Evolutionary conservation across 1,140 invertebrate species (phyloP).

Genomic region (Proales similis): DNA sequence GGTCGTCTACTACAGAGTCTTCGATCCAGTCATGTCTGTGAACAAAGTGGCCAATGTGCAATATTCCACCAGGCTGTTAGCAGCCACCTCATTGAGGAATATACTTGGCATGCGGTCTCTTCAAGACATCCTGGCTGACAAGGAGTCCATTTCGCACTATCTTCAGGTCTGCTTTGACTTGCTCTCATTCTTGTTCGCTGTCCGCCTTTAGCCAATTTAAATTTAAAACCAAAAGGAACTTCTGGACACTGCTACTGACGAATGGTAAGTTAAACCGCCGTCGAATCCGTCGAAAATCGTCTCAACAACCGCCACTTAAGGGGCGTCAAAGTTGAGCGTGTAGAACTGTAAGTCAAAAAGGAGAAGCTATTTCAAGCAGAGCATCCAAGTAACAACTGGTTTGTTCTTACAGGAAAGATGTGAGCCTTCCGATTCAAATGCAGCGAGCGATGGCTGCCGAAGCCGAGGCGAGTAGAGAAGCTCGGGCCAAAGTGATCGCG

Average conservation of each 20-base stretch:
- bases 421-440: slow-evolving; percentile 43
- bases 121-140: slow-evolving; percentile 38
- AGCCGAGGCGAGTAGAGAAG: slow-evolving; percentile 47
- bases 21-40: slow-evolving; percentile 19
- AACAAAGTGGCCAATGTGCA: slow-evolving; percentile 39
- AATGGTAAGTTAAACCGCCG: too few relatives aligned
- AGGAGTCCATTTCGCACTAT: slow-evolving; percentile 34
- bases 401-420: slow-evolving; percentile 40
- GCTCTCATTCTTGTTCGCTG: background rate
- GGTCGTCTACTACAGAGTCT: slow-evolving; percentile 32
- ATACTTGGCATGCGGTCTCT: slow-evolving; percentile 39
- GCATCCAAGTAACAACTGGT: too few relatives aligned
- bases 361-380: background rate
- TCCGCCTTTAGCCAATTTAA: background rate
- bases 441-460: slow-evolving; percentile 49
- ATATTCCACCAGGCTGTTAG: slow-evolving; percentile 38
- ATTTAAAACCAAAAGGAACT: background rate
- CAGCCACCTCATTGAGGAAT: slow-evolving; percentile 39
- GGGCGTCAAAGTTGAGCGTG: slow-evolving; percentile 33
- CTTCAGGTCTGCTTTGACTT: slow-evolving; percentile 9
- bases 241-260: slow-evolving; percentile 26
- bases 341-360: slow-evolving; percentile 19
- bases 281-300: too few relatives aligned
- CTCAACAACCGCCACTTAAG: too few relatives aligned
- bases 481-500: slow-evolving; percentile 45